Base-by-base conservation (phyloP, 2,888 invertebrate species). In the Schizaphis graminum region DNA sequence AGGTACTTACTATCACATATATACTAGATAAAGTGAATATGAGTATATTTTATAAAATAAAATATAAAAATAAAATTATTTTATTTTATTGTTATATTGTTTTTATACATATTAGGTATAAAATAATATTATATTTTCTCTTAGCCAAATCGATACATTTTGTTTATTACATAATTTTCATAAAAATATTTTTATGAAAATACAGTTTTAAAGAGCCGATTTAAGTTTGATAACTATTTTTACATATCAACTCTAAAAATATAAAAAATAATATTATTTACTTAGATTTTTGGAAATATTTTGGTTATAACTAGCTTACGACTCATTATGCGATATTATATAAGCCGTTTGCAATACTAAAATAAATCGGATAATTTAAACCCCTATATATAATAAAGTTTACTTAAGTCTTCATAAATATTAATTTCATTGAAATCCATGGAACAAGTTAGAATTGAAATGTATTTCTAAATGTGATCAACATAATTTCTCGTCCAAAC, bases 391-490 rank as follows among this genome's bases (percentile, higher is more conserved):
- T 11, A 8, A 90, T 61, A 67, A 90, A 91, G 77, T 84, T 91
- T 84, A 84, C 11, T 35, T 49, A 53, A 84, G 91, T 84, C 77
- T 91, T 91, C 91, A 91, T 91, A 91, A 91, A 91, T 91, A 91
- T 91, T 91, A 91, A 91, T 84, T 91, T 41, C 49, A 91, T 49
- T 67, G n/a, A 61, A 47, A 90, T 67, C 90, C 67, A n/a, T 26
- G 35, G 47, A 49, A 91, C 91, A 35, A 91, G 91, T 91, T 91
- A 44, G 35, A 91, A 91, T 91, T 77, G 91, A 91, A 91, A 77
- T 49, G 91, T 77, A 91, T 77, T 77, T 77, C 49, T 35, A 41
- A 53, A 77, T 53, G 53, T 26, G 77, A 91, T 91, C 77, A 84
- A 91, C 77, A 91, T 91, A 91, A 53, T 91, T 84, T 84, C 77